Base-by-base conservation (phyloP, 2,113 vertebrate species). In the Grallaria varia region DNA sequence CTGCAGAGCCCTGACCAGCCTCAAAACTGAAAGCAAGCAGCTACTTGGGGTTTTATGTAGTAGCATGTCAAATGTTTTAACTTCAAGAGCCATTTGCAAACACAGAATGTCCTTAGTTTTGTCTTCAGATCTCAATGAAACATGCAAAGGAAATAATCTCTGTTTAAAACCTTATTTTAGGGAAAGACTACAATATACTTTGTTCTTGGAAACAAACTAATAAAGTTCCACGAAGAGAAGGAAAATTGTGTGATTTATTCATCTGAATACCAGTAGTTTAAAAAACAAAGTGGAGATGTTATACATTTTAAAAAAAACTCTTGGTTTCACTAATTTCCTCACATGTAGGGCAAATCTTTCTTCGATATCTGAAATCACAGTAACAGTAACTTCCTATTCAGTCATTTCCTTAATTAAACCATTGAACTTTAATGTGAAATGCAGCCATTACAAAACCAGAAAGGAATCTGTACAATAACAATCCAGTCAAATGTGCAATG, bases 321-420 rank as follows among this genome's bases (percentile, higher is more conserved):
- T 87, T 55, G 81, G 74, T 44, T 84, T 93, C 76, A 89, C 66
- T 77, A 13, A 91, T 90, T 91, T 92, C 87, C 90, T 95, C 90
- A 90, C 21, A 5, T 84, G 68, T 91, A 95, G 4, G 4, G 77
- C 78, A 94, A 94, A 92, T 96, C 93, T 96, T 96, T 94, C 95
- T 96, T 94, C 97, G 94, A 96, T 96, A 89, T 55, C 89, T 96
- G 93, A 98, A 92, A 96, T 95, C 87, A 89, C 42, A 76, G 95
- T 82, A 93, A 92, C 95, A 90, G 93, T 84, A 95, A 97, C 97
- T 97, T 98, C 97, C 97, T 97, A 96, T 95, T 96, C 93, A 95
- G 96, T 97, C 94, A 97, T 97, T 97, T 98, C 97, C 97, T 97
- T 95, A 96, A 97, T 97, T 94, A 96, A 94, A 95, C 64, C 93